Evolutionary conservation across 1,140 invertebrate species (phyloP).

Genomic region (Lepeophtheirus salmonis): DNA sequence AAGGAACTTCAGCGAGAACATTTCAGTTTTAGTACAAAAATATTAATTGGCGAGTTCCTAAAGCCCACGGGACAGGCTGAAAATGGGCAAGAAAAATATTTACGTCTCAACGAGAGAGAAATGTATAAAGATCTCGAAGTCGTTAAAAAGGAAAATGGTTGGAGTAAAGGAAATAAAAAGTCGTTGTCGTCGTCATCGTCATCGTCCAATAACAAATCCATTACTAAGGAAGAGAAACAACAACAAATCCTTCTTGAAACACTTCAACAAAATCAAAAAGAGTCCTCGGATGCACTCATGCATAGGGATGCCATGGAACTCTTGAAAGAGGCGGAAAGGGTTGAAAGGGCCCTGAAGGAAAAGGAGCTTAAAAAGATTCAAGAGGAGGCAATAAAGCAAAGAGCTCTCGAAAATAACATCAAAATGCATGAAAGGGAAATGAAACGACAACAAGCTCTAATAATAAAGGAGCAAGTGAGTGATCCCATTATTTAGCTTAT

Average conservation of each 20-base stretch:
- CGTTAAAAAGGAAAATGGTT: constrained; percentile 35
- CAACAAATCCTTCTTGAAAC: no score
- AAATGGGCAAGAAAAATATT: constrained; percentile 18
- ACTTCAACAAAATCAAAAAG: no score
- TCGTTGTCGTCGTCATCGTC: constrained; percentile 3
- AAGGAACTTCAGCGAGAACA: constrained; percentile 56
- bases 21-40: constrained; percentile 73
- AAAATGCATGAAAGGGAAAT: no score
- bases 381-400: constrained; percentile 38
- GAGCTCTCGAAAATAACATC: no score
- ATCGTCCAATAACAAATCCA: constrained; percentile 22
- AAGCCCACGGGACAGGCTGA: constrained; percentile 31
- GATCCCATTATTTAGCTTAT: no score
- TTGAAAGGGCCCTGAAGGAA: constrained; percentile 52
- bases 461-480: no score
- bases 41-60: constrained; percentile 70
- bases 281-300: no score
- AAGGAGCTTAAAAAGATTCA: constrained; percentile 51
- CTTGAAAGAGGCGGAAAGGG: constrained; percentile 52
- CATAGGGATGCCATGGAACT: no score
- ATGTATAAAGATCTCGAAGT: constrained; percentile 28
- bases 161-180: constrained; percentile 38
- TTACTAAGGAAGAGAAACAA: no score
- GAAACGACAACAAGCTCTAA: no score
- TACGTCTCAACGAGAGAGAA: constrained; percentile 27